Evolutionary conservation across 2,113 vertebrate genomes (phyloP).

Genomic region (Syrrhaptes paradoxus): DNA sequence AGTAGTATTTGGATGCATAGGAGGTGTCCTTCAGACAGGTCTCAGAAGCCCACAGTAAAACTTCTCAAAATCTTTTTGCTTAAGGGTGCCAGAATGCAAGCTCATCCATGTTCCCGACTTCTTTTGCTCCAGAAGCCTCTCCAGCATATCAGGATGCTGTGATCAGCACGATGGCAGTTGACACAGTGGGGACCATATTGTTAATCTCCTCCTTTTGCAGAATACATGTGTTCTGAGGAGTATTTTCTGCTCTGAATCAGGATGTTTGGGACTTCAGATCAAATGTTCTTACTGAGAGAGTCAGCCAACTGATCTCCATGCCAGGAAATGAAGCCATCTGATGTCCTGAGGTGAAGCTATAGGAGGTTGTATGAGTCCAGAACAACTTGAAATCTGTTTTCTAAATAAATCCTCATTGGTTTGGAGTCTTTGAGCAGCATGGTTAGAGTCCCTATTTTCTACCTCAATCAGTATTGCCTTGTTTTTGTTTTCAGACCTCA

Average conservation of each 20-base stretch:
- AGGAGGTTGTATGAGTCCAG: constrained; percentile 33
- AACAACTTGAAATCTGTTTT: constrained; percentile 51
- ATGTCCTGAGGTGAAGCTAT: constrained; percentile 61
- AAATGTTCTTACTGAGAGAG: constrained; percentile 57
- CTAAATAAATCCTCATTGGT: constrained; percentile 39
- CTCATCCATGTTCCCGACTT: background rate
- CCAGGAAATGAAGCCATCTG: constrained; percentile 68
- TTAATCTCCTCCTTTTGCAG: constrained; percentile 8
- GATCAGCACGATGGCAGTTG: background rate
- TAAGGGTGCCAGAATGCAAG: background rate
- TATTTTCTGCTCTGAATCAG: constrained; percentile 61
- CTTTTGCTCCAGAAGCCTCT: background rate
- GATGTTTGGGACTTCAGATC: constrained; percentile 62
- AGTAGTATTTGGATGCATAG: background rate
- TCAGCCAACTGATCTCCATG: constrained; percentile 57
- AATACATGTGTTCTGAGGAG: constrained; percentile 39
- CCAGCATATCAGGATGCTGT: background rate
- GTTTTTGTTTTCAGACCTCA: background rate
- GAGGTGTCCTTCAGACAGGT: background rate
- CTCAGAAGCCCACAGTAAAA: background rate
- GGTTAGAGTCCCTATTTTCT: background rate
- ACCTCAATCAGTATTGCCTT: background rate
- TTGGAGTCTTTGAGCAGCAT: background rate
- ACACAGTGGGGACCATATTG: constrained; percentile 49
- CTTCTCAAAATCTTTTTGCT: background rate